Percentiles rank a stretch among this genome's conserved stretches.
Conservation (phyloP, 92 coral and sea anemone species). For the Paramuricea clavata region DNA sequence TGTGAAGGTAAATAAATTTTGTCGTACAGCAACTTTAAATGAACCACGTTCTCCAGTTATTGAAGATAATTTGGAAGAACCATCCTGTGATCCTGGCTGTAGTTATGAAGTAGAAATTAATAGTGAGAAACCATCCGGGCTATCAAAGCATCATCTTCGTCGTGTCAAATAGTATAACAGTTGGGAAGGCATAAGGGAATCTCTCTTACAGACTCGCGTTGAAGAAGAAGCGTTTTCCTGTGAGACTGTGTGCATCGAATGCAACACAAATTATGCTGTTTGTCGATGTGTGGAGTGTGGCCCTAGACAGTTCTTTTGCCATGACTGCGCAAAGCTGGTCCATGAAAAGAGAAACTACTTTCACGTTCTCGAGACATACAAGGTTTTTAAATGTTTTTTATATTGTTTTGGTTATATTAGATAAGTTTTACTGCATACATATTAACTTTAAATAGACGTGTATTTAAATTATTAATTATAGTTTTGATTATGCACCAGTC, state of each 20-base stretch:
- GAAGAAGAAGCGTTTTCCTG: constrained; percentile 14
- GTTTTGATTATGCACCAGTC: too few species aligned
- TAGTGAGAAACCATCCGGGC: background rate
- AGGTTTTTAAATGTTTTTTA: background rate
- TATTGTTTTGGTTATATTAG: too few species aligned
- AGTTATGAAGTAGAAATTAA: too few species aligned
- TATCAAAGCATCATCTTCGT: background rate
- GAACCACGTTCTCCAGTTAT: too few species aligned
- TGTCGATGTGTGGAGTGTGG: constrained; percentile 29
- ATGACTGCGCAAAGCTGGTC: background rate
- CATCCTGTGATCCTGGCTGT: too few species aligned
- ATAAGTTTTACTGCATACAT: too few species aligned
- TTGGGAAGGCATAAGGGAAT: background rate
- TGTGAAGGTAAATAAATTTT: background rate
- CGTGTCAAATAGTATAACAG: background rate
- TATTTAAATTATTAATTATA: too few species aligned
- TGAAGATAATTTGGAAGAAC: too few species aligned
- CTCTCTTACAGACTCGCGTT: background rate
- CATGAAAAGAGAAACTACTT: constrained; percentile 7
- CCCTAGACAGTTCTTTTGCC: background rate
- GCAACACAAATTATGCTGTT: background rate
- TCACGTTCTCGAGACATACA: background rate
- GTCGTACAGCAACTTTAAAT: too few species aligned
- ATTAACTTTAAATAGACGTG: too few species aligned
- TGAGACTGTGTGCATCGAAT: background rate